These are phyloP conservation scores for Hydrolagus colliei DNA, from an alignment of 2,797 vertebrate genomes.

Conservation along the genomic window DNA sequence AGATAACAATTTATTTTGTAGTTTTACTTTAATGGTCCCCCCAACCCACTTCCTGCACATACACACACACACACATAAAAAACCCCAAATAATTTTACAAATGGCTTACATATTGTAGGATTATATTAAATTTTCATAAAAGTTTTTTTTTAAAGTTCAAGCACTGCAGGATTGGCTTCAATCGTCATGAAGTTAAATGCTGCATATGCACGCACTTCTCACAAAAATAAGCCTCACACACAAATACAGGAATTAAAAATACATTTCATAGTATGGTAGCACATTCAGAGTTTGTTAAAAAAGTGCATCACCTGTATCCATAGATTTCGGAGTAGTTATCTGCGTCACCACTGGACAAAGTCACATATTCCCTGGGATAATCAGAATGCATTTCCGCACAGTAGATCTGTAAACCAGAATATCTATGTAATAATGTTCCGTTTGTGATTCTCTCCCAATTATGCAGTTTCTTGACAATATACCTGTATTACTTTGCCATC, in stretches of 20 bases:
- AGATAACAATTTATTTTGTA: neutral
- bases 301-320: constrained; percentile 68
- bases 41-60: no score
- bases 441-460: neutral
- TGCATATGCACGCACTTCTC: neutral
- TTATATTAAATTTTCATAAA: no score
- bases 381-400: constrained; percentile 79
- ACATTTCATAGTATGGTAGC: neutral
- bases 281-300: neutral
- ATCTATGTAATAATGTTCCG: neutral
- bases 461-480: constrained; percentile 39
- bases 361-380: constrained; percentile 83
- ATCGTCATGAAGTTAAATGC: no score
- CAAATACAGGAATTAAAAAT: neutral
- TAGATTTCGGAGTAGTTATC: constrained; percentile 96
- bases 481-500: constrained; percentile 79
- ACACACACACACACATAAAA: no score
- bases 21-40: no score
- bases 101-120: no score
- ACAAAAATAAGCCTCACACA: neutral
- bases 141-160: no score
- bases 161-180: no score
- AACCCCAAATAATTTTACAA: no score
- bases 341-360: constrained; percentile 75
- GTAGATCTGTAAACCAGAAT: constrained; percentile 65